Percentiles rank a stretch among this genome's conserved stretches.
Conservation (phyloP, 64 coral and sea anemone species). For the Acropora tenuis region DNA sequence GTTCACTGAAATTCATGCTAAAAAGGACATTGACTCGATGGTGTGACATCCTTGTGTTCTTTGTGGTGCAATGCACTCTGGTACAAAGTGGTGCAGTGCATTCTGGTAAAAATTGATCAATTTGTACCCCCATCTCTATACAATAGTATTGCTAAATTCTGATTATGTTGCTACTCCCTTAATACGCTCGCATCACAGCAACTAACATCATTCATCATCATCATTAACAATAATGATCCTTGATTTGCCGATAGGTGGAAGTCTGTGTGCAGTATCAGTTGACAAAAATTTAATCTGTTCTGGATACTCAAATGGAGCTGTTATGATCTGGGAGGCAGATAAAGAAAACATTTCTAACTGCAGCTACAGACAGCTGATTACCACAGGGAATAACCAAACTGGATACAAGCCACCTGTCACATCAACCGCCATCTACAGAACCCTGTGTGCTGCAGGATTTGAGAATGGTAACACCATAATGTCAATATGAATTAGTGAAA, state of each 20-base stretch:
- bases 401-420: conserved; percentile 40
- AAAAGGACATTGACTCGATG: no score
- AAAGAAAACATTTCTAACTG: conserved; percentile 36
- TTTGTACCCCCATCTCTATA: no score
- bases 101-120: no score
- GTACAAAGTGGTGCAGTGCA: no score
- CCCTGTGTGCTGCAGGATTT: conserved; percentile 88
- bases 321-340: conserved; percentile 75
- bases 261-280: conserved; percentile 67
- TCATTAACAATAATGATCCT: background rate
- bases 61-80: no score
- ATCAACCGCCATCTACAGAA: conserved; percentile 46
- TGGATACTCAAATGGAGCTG: conserved; percentile 83
- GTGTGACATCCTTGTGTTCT: no score
- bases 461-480: conserved; percentile 60
- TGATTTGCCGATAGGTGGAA: conserved; percentile 66
- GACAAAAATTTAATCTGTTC: conserved; percentile 62
- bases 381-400: conserved; percentile 1
- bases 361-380: conserved; percentile 54
- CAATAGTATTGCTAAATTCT: no score
- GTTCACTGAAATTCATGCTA: no score
- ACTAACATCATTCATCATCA: background rate
- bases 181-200: no score
- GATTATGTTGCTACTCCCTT: no score
- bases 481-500: background rate